phyloP scores from a whole-genome alignment of 2,113 vertebrate genomes.

The Anarrhichthys ocellatus region DNA sequence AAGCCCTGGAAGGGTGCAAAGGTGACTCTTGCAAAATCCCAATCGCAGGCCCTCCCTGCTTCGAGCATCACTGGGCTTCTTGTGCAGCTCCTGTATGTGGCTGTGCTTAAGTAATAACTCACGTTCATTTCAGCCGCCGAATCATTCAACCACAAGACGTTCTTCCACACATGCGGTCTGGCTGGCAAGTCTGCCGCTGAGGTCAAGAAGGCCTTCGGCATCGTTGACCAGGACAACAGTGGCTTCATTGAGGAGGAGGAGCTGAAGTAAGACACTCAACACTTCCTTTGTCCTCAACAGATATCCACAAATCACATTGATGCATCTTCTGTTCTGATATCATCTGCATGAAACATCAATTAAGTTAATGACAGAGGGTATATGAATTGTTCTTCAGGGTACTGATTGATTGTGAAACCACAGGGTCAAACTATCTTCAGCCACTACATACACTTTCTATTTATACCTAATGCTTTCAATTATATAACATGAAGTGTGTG shows the following conservation, averaged over 20 bases:
- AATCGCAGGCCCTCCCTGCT: not conserved
- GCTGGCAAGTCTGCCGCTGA: slow-evolving; percentile 79
- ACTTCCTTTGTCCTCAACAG: not conserved
- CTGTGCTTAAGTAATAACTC: not conserved
- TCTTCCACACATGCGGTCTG: slow-evolving; percentile 85
- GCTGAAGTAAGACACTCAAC: slow-evolving; percentile 79
- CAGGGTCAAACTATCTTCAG: slow-evolving; percentile 26
- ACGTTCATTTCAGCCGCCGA: slow-evolving; percentile 78
- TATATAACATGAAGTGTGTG: not conserved
- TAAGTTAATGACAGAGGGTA: not conserved
- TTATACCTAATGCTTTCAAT: not conserved
- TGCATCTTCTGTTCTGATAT: not conserved
- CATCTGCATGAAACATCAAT: not conserved
- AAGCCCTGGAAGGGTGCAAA: slow-evolving; percentile 87
- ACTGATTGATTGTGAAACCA: not conserved
- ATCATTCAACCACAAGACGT: slow-evolving; percentile 85
- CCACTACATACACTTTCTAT: not conserved
- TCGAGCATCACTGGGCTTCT: not conserved
- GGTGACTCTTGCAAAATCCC: slow-evolving; percentile 65
- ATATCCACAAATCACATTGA: not conserved
- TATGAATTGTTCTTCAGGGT: not conserved
- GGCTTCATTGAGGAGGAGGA: slow-evolving; percentile 89
- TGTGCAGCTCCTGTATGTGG: not conserved
- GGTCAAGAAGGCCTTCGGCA: slow-evolving; percentile 84
- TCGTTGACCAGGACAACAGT: slow-evolving; percentile 90